Conservation (phyloP, 2,113 vertebrate species). For the Callipepla squamata region DNA sequence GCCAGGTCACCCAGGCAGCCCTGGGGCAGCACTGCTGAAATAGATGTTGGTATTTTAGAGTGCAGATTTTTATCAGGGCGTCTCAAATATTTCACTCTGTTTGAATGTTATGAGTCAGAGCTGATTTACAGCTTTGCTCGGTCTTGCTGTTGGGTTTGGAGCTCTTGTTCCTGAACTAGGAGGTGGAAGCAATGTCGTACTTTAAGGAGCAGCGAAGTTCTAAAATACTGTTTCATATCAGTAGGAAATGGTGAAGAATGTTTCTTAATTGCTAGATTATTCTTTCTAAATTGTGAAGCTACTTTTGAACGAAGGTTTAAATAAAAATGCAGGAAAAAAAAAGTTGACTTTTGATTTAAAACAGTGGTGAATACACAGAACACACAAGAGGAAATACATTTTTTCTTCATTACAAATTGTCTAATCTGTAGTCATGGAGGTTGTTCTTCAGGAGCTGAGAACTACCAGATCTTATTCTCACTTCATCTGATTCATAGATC, state of each 20-base stretch:
- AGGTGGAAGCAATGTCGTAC: neutral
- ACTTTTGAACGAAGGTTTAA: neutral
- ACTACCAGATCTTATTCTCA: neutral
- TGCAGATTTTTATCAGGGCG: accelerated
- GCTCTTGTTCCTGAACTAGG: neutral
- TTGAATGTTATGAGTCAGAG: neutral
- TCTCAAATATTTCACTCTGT: neutral
- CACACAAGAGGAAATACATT: neutral
- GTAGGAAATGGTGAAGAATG: neutral
- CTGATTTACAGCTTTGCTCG: neutral
- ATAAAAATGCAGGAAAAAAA: neutral
- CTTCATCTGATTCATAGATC: neutral
- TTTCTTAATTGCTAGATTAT: neutral
- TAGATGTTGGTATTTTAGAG: neutral
- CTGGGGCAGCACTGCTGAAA: neutral
- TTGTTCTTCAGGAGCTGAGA: neutral
- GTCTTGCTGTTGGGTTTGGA: neutral
- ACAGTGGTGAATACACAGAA: neutral
- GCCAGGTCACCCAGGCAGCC: too few species aligned
- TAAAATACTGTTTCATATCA: accelerated
- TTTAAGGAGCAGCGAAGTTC: neutral
- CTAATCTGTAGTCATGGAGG: neutral
- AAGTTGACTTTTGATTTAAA: neutral
- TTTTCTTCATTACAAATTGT: neutral
- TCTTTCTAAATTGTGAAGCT: neutral